These are phyloP conservation scores for Temnothorax ravouxi DNA, from an alignment of 2,888 invertebrate genomes.

Conservation along the genomic window DNA sequence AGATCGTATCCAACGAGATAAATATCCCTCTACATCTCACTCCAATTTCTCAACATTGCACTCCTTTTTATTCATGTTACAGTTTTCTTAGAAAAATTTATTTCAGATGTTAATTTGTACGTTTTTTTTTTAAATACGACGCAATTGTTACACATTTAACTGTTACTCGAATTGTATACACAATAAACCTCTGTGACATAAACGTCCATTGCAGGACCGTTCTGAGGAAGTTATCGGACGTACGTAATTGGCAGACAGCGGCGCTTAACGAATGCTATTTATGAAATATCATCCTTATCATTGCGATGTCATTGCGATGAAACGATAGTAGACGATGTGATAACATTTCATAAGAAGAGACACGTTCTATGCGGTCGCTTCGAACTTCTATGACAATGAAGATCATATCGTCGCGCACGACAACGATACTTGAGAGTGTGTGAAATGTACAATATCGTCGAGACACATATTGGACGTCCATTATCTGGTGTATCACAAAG, in stretches of 20 bases:
- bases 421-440: constrained; percentile 7
- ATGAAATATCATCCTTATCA: constrained; percentile 47
- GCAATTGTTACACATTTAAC: constrained; percentile 51
- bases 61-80: neutral
- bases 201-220: constrained; percentile 19
- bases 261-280: constrained; percentile 44
- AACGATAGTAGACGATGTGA: constrained; percentile 18
- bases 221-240: constrained; percentile 58
- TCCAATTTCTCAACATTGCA: neutral
- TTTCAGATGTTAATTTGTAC: neutral
- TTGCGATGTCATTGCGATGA: constrained; percentile 28
- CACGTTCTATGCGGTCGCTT: neutral
- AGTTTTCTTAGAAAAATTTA: neutral
- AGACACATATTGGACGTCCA: constrained; percentile 6
- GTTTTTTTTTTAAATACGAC: neutral
- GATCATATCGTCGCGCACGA: constrained; percentile 32
- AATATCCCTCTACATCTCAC: constrained; percentile 19
- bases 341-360: constrained; percentile 40
- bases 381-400: constrained; percentile 28
- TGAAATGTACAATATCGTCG: constrained; percentile 26
- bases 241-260: constrained; percentile 61
- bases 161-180: constrained; percentile 60
- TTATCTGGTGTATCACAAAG: neutral
- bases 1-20: constrained; percentile 36
- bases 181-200: constrained; percentile 46